Evolutionary conservation across 2,888 invertebrate genomes (phyloP).

Genomic region (Dryomyza anilis): DNA sequence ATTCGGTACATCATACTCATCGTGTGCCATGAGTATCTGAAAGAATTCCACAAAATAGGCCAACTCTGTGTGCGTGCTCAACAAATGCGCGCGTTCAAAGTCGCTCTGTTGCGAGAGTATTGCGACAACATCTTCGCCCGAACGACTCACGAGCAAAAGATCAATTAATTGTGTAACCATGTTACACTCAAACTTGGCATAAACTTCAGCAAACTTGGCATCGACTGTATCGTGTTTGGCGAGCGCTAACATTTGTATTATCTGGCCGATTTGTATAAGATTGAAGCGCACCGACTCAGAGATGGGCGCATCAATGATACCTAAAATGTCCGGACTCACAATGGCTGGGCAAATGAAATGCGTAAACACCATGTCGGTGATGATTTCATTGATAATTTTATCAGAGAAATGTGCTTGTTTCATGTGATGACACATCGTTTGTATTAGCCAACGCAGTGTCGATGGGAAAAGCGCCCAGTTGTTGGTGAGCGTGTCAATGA

Average conservation of each 20-base stretch:
- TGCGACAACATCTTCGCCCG: slow-evolving; percentile 59
- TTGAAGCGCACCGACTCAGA: slow-evolving; percentile 90
- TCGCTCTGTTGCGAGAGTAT: slow-evolving; percentile 63
- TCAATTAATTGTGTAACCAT: slow-evolving; percentile 81
- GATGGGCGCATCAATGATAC: slow-evolving; percentile 90
- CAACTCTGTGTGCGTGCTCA: slow-evolving; percentile 73
- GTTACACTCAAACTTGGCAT: slow-evolving; percentile 78
- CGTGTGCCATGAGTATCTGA: slow-evolving; percentile 61
- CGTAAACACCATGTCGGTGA: slow-evolving; percentile 91
- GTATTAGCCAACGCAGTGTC: slow-evolving; percentile 86
- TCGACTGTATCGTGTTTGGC: slow-evolving; percentile 83
- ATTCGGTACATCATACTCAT: slow-evolving; percentile 50
- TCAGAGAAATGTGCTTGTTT: slow-evolving; percentile 63
- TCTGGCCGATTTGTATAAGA: slow-evolving; percentile 88
- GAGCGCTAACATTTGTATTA: slow-evolving; percentile 88
- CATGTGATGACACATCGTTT: slow-evolving; percentile 77
- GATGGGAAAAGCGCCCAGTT: slow-evolving; percentile 91
- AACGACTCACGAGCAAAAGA: slow-evolving; percentile 61
- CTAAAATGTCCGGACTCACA: slow-evolving; percentile 93
- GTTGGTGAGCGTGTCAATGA: slow-evolving; percentile 80
- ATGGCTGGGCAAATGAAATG: slow-evolving; percentile 96
- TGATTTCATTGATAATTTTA: slow-evolving; percentile 67
- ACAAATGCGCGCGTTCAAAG: slow-evolving; percentile 68
- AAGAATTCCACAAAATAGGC: slow-evolving; percentile 67
- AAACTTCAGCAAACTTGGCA: slow-evolving; percentile 74